These are phyloP conservation scores for Pocillopora meandrina DNA, from an alignment of 92 coral and sea anemone species.

Conservation along the genomic window DNA sequence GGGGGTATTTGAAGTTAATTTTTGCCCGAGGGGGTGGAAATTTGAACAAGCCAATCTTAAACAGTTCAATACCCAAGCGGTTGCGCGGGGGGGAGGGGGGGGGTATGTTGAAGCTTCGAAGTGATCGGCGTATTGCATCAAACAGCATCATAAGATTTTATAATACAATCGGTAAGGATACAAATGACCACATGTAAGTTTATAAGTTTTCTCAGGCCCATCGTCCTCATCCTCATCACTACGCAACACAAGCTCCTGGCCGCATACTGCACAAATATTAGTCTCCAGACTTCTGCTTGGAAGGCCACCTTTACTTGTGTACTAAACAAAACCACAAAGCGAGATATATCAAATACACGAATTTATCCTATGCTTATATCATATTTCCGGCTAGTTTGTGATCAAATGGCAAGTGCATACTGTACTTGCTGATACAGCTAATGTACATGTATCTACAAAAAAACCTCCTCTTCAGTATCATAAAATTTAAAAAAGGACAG, in stretches of 20 bases:
- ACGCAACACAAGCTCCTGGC: conserved; percentile 70
- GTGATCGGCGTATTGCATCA: too few species aligned
- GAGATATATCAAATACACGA: background rate
- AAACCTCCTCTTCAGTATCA: too few species aligned
- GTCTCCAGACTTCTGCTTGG: conserved; percentile 90
- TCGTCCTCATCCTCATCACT: conserved; percentile 67
- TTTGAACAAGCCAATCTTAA: too few species aligned
- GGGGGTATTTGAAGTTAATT: too few species aligned
- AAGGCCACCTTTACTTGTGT: conserved; percentile 83
- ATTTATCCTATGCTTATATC: background rate
- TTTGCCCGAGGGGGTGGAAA: too few species aligned
- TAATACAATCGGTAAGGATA: conserved; percentile 64
- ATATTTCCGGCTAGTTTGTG: too few species aligned
- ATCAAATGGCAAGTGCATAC: too few species aligned
- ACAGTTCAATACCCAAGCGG: too few species aligned
- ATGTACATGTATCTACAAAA: too few species aligned
- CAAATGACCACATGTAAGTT: conserved; percentile 95
- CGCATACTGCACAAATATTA: conserved; percentile 95
- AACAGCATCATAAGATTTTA: background rate
- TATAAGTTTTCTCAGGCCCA: conserved; percentile 92
- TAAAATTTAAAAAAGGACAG: too few species aligned
- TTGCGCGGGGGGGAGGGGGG: background rate
- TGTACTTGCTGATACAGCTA: too few species aligned
- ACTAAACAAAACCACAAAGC: conserved; percentile 44
- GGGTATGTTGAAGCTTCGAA: background rate